Percentiles rank a stretch among this genome's conserved stretches.
These are phyloP conservation scores for Agrochola lychnidis DNA, from an alignment of 2,888 invertebrate genomes.

Conservation along the genomic window DNA sequence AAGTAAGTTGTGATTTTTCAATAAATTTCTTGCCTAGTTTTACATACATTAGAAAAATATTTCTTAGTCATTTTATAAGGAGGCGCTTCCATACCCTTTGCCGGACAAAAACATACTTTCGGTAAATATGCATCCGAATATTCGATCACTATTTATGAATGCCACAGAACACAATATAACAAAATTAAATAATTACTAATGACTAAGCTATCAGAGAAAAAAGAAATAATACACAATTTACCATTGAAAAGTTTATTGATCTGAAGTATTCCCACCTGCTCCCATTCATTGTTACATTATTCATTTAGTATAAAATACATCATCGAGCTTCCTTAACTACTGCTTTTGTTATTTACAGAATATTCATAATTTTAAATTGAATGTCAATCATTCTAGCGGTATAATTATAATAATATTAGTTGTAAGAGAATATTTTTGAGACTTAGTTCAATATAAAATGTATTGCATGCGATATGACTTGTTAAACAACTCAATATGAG, in stretches of 20 bases:
- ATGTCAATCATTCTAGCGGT: slow-evolving; percentile 2
- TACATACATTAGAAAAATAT: no score
- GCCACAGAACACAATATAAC: background rate
- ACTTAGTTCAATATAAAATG: slow-evolving; percentile 23
- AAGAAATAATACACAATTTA: slow-evolving; percentile 70
- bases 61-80: no score
- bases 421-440: slow-evolving; percentile 10
- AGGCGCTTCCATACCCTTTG: no score
- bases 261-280: slow-evolving; percentile 76
- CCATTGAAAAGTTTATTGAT: slow-evolving; percentile 74
- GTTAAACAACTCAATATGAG: slow-evolving; percentile 49
- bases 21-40: no score
- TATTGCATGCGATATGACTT: slow-evolving; percentile 42
- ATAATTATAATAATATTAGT: slow-evolving; percentile 12
- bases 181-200: slow-evolving; percentile 8
- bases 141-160: background rate
- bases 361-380: slow-evolving; percentile 27
- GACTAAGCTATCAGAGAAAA: slow-evolving; percentile 36
- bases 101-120: no score
- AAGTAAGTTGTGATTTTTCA: no score
- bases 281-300: slow-evolving; percentile 74
- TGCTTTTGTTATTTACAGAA: slow-evolving; percentile 63
- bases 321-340: slow-evolving; percentile 66
- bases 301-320: slow-evolving; percentile 60
- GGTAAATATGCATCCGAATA: no score